Base-by-base conservation (phyloP, 2,888 invertebrate genomes). In the Erebia aethiops region DNA sequence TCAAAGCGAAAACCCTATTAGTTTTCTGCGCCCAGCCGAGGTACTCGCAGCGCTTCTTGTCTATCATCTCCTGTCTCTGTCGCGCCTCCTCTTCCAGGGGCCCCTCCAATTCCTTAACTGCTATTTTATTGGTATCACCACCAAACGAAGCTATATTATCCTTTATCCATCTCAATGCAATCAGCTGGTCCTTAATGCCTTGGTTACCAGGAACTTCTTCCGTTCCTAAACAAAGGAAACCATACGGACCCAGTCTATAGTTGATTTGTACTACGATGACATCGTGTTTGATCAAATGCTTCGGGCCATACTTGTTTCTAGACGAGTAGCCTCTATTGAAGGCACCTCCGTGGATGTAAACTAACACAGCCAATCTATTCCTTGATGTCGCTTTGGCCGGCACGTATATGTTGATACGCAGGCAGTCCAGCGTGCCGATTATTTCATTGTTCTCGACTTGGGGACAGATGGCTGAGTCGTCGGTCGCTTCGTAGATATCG, bases 191-290 rank as follows among this genome's bases (percentile, higher is more conserved):
- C 72, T 88, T 89, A 0, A 90, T 69, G 0, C 88, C 89, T 73
- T 88, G 87, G 69, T 89, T 89, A 0, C 88, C 89, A 0, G 87
- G 83, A 13, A 88, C 76, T 16, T 82, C 78, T 0, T 83, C 79
- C 1, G 76, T 83, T 43, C 85, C 81, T 0, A 88, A 76, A 68
- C 87, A 87, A 84, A 89, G 85, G 67, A 89, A 90, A 2, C 90
- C 90, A 64, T 87, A 89, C 0, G 84, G 82, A 0, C 87, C 87
- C 0, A 89, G 14, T 11, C 90, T 80, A 58, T 90, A 90, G 72
- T 90, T 89, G 0, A 89, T 35, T 2, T 86, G 84, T 0, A 90
- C 85, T 52, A 88, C 73, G 65, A 89, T 82, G 0, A 90, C 76
- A 35, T 86, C 83, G 60, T 89, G 82, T 68, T 80, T 77, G 0